A percentile compares a stretch with the other conserved stretches of the same genome.
phyloP scores from a whole-genome alignment of 1,140 invertebrate species.

The Sitobion miscanthi region DNA sequence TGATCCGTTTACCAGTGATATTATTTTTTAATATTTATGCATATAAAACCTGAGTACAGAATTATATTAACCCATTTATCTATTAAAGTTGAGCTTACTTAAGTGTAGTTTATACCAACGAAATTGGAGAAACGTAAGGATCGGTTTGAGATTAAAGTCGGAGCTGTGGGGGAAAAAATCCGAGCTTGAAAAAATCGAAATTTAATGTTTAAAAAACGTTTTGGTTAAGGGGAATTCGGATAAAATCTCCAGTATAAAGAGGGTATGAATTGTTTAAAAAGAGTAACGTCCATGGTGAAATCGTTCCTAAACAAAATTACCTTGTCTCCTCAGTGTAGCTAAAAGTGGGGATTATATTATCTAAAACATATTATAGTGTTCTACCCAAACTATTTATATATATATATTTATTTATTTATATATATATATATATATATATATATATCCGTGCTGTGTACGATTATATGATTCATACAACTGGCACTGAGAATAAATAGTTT shows the following conservation, averaged over 20 bases:
- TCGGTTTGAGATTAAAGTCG: not conserved
- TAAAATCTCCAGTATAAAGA: not conserved
- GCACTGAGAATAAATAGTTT: conserved; percentile 13
- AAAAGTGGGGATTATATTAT: not conserved
- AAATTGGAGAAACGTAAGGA: not conserved
- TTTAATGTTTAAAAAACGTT: not conserved
- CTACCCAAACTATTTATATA: not conserved
- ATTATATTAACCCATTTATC: not conserved
- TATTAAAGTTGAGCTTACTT: not conserved
- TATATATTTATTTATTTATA: too few species aligned
- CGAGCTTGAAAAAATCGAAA: not conserved
- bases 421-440: too few species aligned
- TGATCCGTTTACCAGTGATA: not conserved
- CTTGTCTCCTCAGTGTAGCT: not conserved
- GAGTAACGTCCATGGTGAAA: not conserved
- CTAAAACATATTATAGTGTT: not conserved
- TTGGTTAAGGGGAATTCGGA: not conserved
- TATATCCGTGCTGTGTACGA: not conserved
- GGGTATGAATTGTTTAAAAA: not conserved
- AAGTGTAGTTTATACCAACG: not conserved
- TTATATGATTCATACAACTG: not conserved
- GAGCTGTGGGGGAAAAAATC: not conserved
- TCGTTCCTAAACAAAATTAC: not conserved
- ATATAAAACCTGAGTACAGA: not conserved
- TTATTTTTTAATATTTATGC: not conserved